Base-by-base conservation (phyloP, 1,140 invertebrate genomes). In the Cepaea nemoralis region DNA sequence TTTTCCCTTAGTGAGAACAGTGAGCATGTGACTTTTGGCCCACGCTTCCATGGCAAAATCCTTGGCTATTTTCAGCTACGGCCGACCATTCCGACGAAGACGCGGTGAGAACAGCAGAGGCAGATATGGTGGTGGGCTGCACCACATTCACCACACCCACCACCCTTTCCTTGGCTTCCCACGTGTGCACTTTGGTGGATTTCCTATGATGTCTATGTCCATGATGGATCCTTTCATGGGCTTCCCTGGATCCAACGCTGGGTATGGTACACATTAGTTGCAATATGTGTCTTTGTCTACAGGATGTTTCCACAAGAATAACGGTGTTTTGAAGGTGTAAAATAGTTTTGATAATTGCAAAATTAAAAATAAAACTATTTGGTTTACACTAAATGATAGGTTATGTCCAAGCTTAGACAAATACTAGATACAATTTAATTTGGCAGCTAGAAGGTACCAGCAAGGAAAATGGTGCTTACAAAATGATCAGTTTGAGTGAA, bases 141-240 rank as follows among this genome's bases (percentile, higher is more conserved):
- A 55, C 50, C 71, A 74, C 14, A 33, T 74, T 22, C 71, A 74
- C 42, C 71, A 74, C 42, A 74, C 71, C n/a, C 71, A 74, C 40
- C 71, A 74, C 42, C 71, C 71, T 48, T 74, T 74, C 42, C 71
- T 74, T 27, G 71, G 37, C 71, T 74, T 74, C 42, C 71, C 71
- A 2, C 71, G 71, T 35, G 71, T 74, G 39, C 71, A 74, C 71
- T 74, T 74, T 74, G 71, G 71, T 22, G 48, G 48, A 50, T 45
- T 45, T 27, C 48, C 50, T 40, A 74, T 74, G 71, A 50, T 45
- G 12, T 33, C 50, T 40, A 50, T 45, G 5, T 33, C 50, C 42
- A 74, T 74, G 71, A 33, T 45, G 48, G 71, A 74, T 74, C 71
- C 71, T 45, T 74, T 74, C 71, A 42, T 74, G 37, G 71, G 71